Evolutionary conservation across 2,888 invertebrate genomes (phyloP).

Genomic region (Pachliopta kotzebuea): DNA sequence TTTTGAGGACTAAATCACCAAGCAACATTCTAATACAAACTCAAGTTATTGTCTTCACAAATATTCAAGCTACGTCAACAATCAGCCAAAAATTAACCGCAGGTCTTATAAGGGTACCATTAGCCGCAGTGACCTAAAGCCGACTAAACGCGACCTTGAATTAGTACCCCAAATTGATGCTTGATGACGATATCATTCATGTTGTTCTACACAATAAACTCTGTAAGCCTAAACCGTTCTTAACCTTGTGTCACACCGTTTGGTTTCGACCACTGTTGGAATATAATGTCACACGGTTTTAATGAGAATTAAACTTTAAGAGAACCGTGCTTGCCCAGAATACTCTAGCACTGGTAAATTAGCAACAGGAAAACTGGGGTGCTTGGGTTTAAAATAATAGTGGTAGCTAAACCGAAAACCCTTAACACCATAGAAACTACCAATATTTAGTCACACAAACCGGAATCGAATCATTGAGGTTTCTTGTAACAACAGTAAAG

Average conservation of each 20-base stretch:
- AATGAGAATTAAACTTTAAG: too few species aligned
- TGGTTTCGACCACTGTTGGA: background rate
- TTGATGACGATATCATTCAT: slow-evolving; percentile 37
- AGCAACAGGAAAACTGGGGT: too few species aligned
- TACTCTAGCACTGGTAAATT: too few species aligned
- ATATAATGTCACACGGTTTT: too few species aligned
- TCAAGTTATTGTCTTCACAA: slow-evolving; percentile 16
- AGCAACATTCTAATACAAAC: background rate
- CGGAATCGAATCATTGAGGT: too few species aligned
- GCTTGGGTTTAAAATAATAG: too few species aligned
- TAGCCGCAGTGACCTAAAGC: slow-evolving; percentile 31
- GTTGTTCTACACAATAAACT: slow-evolving; percentile 30
- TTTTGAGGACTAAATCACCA: too few species aligned
- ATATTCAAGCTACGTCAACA: slow-evolving; percentile 12
- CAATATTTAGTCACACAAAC: too few species aligned
- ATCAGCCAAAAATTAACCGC: slow-evolving; percentile 9
- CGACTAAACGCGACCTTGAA: slow-evolving; percentile 38
- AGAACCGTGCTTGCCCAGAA: too few species aligned
- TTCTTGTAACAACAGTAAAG: too few species aligned
- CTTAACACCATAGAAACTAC: too few species aligned
- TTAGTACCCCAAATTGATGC: slow-evolving; percentile 38
- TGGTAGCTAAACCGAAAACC: too few species aligned
- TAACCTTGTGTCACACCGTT: slow-evolving; percentile 14
- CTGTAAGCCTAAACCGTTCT: slow-evolving; percentile 13
- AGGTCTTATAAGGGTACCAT: slow-evolving; percentile 15